Percentiles rank a stretch among this genome's conserved stretches.
phyloP scores from a whole-genome alignment of 2,888 invertebrate species.

The Fabriciana adippe region DNA sequence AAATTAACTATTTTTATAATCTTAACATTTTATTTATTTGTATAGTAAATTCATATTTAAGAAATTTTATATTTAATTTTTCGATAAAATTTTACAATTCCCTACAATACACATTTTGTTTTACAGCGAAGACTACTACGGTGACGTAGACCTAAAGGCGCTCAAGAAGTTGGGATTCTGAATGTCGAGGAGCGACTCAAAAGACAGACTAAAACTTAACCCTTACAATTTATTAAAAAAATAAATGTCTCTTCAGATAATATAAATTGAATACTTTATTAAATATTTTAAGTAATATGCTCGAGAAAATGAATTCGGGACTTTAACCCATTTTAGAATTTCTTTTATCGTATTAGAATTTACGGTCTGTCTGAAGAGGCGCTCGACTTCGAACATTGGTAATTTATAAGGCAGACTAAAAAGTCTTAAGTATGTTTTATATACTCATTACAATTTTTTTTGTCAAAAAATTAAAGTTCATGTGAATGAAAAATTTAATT shows the following conservation, averaged over 20 bases:
- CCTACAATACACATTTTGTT: constrained; percentile 34
- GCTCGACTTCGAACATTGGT: constrained; percentile 49
- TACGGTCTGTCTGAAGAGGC: constrained; percentile 66
- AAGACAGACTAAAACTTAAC: constrained; percentile 75
- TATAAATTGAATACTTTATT: constrained; percentile 31
- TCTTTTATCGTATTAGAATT: not conserved
- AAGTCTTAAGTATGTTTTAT: constrained; percentile 25
- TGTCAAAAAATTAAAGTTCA: constrained; percentile 47
- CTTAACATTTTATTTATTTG: no score
- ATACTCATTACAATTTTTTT: constrained; percentile 37
- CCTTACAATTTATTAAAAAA: constrained; percentile 64
- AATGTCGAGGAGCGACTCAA: constrained; percentile 78
- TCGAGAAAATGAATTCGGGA: constrained; percentile 27
- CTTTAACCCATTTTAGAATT: not conserved
- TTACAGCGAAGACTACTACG: constrained; percentile 95
- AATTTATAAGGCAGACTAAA: constrained; percentile 20
- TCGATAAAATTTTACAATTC: not conserved
- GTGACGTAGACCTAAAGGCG: constrained; percentile 93
- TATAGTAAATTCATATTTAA: not conserved
- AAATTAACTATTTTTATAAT: not conserved
- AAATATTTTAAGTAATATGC: constrained; percentile 21
- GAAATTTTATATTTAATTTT: not conserved
- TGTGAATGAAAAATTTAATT: constrained; percentile 43
- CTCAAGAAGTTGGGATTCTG: constrained; percentile 91
- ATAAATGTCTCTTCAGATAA: constrained; percentile 51